Evolutionary conservation across 2,888 invertebrate species (phyloP), one percentile per base, ranked within the genome.

Genomic region (Mechanitis messenoides): DNA sequence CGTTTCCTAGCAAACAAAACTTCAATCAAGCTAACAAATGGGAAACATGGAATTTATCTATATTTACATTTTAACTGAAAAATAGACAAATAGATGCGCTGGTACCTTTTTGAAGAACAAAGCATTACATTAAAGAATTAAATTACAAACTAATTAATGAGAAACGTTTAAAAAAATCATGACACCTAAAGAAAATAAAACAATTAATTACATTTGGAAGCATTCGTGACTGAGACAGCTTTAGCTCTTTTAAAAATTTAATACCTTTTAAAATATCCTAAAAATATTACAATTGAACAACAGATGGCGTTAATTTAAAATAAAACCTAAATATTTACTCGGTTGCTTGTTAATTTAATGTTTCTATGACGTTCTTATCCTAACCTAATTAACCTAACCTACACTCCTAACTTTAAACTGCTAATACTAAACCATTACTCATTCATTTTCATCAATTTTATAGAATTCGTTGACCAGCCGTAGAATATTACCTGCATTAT

Each of bases 351-450:
- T 46, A 56, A 50, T 61, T 57, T 66, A 65, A 74, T 76, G 81
- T 83, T 85, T 85, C 88, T 85, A 87, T 87, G 88, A 87, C 87
- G 88, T 84, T 80, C 77, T 76, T 78, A 79, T 75, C 76, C 81
- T 85, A 87, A 78, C 79, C 81, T 82, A 83, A 81, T 74, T 82
- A 83, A 81, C 74, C 61, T 65, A 68, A 58, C 53, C 38, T 20
- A 20, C 20, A 20, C 20, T 20, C 20, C 20, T 60, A 64, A 46
- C 31, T 38, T 59, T 55, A 60, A 50, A 62, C 61, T 31, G 31
- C 31, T 53, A 56, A 61, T 53, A 61, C 59, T 55, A 59, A 45
- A 47, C 42, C 38, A 42, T 6, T 35, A 35, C 9, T 42, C 42
- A 9, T 42, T 2, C 42, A 42, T 42, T 9, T 42, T 42, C 35